Percentiles rank a stretch among this genome's conserved stretches.
Conservation (phyloP, 1,140 invertebrate species). For the Camponotus vicinus region DNA sequence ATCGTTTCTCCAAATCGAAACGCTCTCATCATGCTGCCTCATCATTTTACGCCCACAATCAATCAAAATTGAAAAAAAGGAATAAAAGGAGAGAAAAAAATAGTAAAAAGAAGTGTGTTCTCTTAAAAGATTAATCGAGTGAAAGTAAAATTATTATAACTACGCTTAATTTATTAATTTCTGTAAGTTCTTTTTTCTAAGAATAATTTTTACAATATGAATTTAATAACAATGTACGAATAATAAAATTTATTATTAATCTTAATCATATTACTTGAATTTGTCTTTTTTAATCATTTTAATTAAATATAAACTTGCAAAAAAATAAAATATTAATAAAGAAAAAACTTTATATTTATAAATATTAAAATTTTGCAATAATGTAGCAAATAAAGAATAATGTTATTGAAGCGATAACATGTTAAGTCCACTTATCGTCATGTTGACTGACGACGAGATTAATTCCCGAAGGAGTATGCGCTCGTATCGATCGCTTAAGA, state of each 20-base stretch:
- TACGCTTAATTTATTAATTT: neutral
- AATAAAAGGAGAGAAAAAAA: neutral
- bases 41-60: neutral
- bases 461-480: slow-evolving; percentile 41
- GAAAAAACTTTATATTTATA: neutral
- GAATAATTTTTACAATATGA: neutral
- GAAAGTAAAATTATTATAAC: neutral
- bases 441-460: slow-evolving; percentile 54
- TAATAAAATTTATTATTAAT: neutral
- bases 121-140: neutral
- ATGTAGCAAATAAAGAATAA: neutral
- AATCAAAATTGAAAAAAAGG: neutral
- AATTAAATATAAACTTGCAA: slow-evolving; percentile 15
- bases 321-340: neutral
- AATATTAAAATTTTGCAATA: neutral
- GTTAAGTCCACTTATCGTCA: slow-evolving; percentile 6
- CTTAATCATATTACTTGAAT: neutral
- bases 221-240: neutral
- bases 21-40: neutral
- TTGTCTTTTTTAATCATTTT: neutral
- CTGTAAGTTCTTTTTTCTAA: neutral
- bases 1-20: neutral
- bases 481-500: slow-evolving; percentile 65
- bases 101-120: neutral
- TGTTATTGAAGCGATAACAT: slow-evolving; percentile 29